Percentiles rank a stretch among this genome's conserved stretches.
These are phyloP conservation scores for Vulpes vulpes DNA, from an alignment of 2,113 vertebrate genomes.

Conservation along the genomic window DNA sequence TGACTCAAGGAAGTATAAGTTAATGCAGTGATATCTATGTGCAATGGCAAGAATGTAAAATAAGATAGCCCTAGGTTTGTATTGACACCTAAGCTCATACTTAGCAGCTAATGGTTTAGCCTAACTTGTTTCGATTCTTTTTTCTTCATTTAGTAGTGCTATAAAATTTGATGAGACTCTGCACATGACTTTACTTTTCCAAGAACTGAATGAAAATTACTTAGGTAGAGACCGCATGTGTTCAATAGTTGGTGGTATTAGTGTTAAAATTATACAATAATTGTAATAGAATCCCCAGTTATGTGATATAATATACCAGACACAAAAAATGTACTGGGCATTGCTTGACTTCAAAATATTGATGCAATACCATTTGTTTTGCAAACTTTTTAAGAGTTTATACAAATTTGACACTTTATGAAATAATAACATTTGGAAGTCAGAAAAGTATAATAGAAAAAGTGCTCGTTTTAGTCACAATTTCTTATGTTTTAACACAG, in stretches of 20 bases:
- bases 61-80: not conserved
- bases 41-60: not conserved
- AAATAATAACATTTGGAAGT: not conserved
- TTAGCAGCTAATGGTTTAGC: not conserved
- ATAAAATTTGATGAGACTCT: not conserved
- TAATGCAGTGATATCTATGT: not conserved
- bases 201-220: not conserved
- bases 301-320: not conserved
- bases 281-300: not conserved
- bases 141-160: not conserved
- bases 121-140: not conserved
- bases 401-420: not conserved
- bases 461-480: not conserved
- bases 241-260: not conserved
- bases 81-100: not conserved
- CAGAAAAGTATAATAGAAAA: not conserved
- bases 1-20: not conserved
- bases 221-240: not conserved
- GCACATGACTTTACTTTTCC: not conserved
- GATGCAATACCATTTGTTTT: not conserved
- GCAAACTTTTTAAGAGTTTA: not conserved
- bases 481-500: not conserved
- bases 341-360: not conserved
- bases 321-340: not conserved
- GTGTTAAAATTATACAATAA: not conserved